Base-by-base conservation (phyloP, 2,113 vertebrate species). In the Epinephelus cyanopodus region DNA sequence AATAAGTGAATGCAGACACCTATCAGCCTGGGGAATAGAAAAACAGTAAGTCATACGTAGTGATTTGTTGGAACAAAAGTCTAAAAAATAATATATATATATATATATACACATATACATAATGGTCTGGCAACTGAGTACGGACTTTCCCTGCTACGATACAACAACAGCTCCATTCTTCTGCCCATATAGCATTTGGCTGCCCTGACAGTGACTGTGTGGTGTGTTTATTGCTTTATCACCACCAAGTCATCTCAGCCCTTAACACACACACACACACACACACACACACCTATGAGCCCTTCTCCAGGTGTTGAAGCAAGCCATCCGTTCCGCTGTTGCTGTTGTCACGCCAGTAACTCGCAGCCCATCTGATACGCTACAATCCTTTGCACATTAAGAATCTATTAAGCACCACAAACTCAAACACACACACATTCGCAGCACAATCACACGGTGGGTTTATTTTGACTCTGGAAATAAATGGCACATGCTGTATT, bases 401-500 rank as follows among this genome's bases (percentile, higher is more conserved):
- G 83, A 93, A 89, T 84, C 92, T 87, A 89, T 93, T 92, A 93
- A 88, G 79, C 72, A 37, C 88, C 64, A 27, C 78, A 81, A 74
- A 74, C 68, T 57, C 78, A 68, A 64, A 79, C 88, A 85, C 21
- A 65, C 66, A 33, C 27, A 17, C 13, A 33, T 11, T 42, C 6
- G 42, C 42, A 27, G 39, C 71, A 23, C 71, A 79, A 66, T 53
- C 70, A 7, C 91, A 86, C 45, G 0, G 48, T 48, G 85, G 88
- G 17, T 91, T 42, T 95, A 93, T 95, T 95, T 92, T 95, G 95
- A 95, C 93, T 87, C 86, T 50, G 29, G 80, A 54, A 93, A 93
- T 87, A 91, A 95, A 95, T 94, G 94, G 91, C 76, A 84, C 84
- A 89, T 87, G 90, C 27, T 87, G 63, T 94, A 87, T 95, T 96